Conservation (phyloP, 2,888 invertebrate genomes). For the Xanthia icteritia region DNA sequence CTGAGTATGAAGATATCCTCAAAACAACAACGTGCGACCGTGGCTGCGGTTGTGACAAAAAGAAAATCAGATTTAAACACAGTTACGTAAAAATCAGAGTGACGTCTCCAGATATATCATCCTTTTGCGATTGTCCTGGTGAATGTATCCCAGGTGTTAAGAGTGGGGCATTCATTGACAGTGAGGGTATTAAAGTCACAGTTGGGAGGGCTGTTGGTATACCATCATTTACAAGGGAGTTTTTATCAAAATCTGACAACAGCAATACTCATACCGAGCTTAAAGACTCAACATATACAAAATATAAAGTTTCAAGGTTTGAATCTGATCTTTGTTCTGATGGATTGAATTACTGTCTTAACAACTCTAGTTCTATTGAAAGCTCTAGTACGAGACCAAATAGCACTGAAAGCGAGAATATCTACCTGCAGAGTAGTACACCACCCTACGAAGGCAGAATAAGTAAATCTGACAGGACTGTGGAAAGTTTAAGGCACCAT, state of each 20-base stretch:
- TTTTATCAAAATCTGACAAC: not conserved
- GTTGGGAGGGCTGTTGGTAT: slow-evolving; percentile 77
- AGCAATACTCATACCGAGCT: not conserved
- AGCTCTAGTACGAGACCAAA: slow-evolving; percentile 13
- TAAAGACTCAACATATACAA: not conserved
- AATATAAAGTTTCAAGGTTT: not conserved
- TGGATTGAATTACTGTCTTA: not conserved
- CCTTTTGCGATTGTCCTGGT: slow-evolving; percentile 78
- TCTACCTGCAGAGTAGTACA: slow-evolving; percentile 15
- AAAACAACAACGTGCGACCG: slow-evolving; percentile 81
- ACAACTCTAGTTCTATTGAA: not conserved
- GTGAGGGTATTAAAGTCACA: slow-evolving; percentile 82
- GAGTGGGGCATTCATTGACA: slow-evolving; percentile 77
- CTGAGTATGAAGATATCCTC: slow-evolving; percentile 72
- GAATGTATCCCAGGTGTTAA: slow-evolving; percentile 81
- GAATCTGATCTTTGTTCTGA: not conserved
- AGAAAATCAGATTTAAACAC: slow-evolving; percentile 84
- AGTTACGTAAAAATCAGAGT: slow-evolving; percentile 84
- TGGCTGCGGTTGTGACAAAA: slow-evolving; percentile 83
- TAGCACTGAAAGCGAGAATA: slow-evolving; percentile 37
- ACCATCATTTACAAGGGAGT: slow-evolving; percentile 64
- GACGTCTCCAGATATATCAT: slow-evolving; percentile 82
- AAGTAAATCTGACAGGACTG: slow-evolving; percentile 21
- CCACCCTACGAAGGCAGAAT: slow-evolving; percentile 21
- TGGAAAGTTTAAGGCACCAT: slow-evolving; percentile 1